These are phyloP conservation scores for Adelges cooleyi DNA, from an alignment of 1,140 invertebrate species.

Conservation along the genomic window DNA sequence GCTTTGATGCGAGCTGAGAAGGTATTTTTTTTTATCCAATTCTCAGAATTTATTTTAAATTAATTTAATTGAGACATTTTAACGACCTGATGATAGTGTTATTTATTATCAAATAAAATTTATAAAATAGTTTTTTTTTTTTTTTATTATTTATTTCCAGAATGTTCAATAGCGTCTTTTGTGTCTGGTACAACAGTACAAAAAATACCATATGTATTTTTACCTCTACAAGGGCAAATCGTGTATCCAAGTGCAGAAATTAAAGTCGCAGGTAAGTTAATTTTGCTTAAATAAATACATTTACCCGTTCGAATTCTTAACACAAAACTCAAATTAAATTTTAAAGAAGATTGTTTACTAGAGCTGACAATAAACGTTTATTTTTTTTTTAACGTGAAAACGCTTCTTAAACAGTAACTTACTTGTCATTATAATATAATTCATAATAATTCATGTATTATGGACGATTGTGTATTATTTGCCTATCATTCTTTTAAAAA, in stretches of 20 bases:
- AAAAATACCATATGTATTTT: conserved; percentile 70
- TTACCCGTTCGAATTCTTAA: neutral
- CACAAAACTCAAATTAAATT: neutral
- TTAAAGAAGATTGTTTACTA: too few relatives aligned
- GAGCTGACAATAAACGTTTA: too few relatives aligned
- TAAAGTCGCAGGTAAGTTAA: conserved; percentile 61
- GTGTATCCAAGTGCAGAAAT: conserved; percentile 76
- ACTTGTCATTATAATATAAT: too few relatives aligned
- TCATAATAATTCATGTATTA: too few relatives aligned
- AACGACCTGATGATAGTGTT: neutral
- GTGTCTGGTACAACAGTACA: conserved; percentile 60
- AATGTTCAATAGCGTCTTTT: conserved; percentile 69
- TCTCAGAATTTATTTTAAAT: neutral
- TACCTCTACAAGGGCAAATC: conserved; percentile 71
- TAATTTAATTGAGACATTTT: conserved; percentile 16
- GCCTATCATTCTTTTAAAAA: too few relatives aligned
- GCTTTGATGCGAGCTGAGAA: neutral
- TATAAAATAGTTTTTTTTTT: conserved; percentile 29
- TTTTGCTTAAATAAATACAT: too few relatives aligned
- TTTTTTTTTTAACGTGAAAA: too few relatives aligned
- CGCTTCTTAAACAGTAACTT: too few relatives aligned
- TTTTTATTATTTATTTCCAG: conserved; percentile 45
- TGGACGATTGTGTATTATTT: too few relatives aligned
- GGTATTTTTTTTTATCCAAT: neutral
- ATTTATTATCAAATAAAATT: neutral